Base-by-base conservation (phyloP, 2,797 vertebrate species). In the Eidolon dupreanum region DNA sequence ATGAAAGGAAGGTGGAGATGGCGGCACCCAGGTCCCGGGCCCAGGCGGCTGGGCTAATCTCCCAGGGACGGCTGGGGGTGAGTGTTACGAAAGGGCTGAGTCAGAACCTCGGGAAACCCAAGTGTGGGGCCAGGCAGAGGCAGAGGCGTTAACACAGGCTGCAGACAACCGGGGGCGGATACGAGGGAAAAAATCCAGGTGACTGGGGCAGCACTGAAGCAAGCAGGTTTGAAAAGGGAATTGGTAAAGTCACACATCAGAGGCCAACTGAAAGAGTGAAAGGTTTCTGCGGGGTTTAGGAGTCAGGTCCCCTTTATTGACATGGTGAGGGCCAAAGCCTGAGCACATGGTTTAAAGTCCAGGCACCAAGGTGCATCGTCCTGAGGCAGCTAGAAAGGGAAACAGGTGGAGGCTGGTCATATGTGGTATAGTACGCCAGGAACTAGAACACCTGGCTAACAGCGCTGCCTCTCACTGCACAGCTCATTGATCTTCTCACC, bases 331-430 rank as follows among this genome's bases (percentile, higher is more conserved):
- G 12, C 83, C 17, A 24, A 75, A 16, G 17, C 46, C 75, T 8
- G 17, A 43, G 8, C 28, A 19, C 8, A 2, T 0, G 20, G 36
- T 12, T 84, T 51, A 24, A 19, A n/a, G 36, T 3, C 53, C 19
- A 77, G 33, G 36, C 5, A n/a, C 26, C 68, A 38, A n/a, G 0
- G 6, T 0, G 46, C 4, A 24, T 41, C 28, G 16, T 61, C 41
- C 33, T 0, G 15, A 88, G 12, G 38, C 15, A 8, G 43, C 68
- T 6, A 17, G n/a, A 41, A 49, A 61, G 61, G 66, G 6, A 17
- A 0, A 22, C 0, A 28, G 24, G 19, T 7, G 2, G 4, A n/a
- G 38, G 36, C 41, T 13, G 41, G 4, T 4, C 0, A 26, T 59
- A 63, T 49, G 19, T 2, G 6, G 53, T 2, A 4, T 1, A 4